A percentile compares a stretch with the other conserved stretches of the same genome.
phyloP scores from a whole-genome alignment of 1,140 invertebrate genomes.

The Drosophila pruinosa region DNA sequence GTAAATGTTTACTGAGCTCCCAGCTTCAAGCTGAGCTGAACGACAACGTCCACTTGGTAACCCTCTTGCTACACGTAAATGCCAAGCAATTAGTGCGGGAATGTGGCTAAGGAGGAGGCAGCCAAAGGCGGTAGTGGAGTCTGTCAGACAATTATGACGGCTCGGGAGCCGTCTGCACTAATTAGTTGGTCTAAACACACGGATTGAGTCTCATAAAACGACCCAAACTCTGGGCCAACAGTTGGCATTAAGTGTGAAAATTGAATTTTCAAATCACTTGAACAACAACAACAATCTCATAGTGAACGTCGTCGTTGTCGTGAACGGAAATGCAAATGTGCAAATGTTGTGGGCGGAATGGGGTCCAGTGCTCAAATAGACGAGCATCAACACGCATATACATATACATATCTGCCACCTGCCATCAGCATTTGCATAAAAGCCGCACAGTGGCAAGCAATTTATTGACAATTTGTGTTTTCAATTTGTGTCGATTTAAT shows the following conservation, averaged over 20 bases:
- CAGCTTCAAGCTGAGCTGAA: slow-evolving; percentile 10
- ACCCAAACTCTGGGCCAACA: slow-evolving; percentile 26
- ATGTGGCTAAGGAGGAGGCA: neutral
- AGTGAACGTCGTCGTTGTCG: neutral
- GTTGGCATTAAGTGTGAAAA: slow-evolving; percentile 78
- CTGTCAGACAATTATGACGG: slow-evolving; percentile 22
- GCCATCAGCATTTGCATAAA: slow-evolving; percentile 33
- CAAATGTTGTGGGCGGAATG: slow-evolving; percentile 69
- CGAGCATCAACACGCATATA: slow-evolving; percentile 4
- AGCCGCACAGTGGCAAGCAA: slow-evolving; percentile 8
- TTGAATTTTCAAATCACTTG: slow-evolving; percentile 78
- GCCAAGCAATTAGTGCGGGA: slow-evolving; percentile 68
- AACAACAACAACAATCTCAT: slow-evolving; percentile 35
- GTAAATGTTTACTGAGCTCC: slow-evolving; percentile 69
- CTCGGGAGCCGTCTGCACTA: slow-evolving; percentile 52
- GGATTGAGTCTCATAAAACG: slow-evolving; percentile 67
- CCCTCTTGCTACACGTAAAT: slow-evolving; percentile 61
- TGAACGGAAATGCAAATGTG: slow-evolving; percentile 71
- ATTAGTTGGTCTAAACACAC: slow-evolving; percentile 73
- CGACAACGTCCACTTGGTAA: slow-evolving; percentile 43
- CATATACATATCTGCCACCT: slow-evolving; percentile 29
- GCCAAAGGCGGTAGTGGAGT: neutral
- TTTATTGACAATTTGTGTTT: neutral
- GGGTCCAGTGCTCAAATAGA: slow-evolving; percentile 13
- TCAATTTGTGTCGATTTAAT: neutral